Conservation (phyloP, 2,797 vertebrate genomes). For the Chloroceryle inda region DNA sequence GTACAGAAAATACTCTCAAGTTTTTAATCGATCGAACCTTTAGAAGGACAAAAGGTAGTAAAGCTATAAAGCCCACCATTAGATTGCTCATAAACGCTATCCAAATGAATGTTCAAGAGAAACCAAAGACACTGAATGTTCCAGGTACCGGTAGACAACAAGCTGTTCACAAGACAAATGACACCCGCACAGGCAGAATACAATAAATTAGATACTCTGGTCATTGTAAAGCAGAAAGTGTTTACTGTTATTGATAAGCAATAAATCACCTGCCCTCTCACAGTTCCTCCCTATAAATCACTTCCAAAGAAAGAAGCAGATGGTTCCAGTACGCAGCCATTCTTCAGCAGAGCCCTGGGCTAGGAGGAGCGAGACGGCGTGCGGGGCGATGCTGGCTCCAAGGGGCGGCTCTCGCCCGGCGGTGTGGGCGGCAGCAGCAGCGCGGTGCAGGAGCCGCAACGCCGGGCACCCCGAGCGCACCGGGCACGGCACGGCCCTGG, state of each 20-base stretch:
- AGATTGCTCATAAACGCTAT: slow-evolving; percentile 56
- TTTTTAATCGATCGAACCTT: slow-evolving; percentile 36
- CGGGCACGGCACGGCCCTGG: background rate
- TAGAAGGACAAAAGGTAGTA: slow-evolving; percentile 51
- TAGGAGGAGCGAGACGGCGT: background rate
- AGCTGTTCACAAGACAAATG: slow-evolving; percentile 56
- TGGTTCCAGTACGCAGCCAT: background rate
- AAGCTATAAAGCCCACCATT: slow-evolving; percentile 43
- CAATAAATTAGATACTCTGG: slow-evolving; percentile 37
- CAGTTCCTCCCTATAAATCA: slow-evolving; percentile 71
- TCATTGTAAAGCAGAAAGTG: slow-evolving; percentile 63
- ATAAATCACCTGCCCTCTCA: slow-evolving; percentile 70
- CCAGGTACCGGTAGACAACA: slow-evolving; percentile 31
- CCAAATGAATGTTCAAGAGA: slow-evolving; percentile 36
- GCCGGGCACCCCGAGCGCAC: accelerated
- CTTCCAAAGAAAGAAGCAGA: slow-evolving; percentile 26
- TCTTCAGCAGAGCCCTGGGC: background rate
- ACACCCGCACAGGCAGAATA: slow-evolving; percentile 47
- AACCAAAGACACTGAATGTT: slow-evolving; percentile 40
- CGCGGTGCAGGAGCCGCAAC: accelerated
- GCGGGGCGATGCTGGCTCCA: background rate
- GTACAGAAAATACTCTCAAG: slow-evolving; percentile 3
- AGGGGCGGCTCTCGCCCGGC: accelerated
- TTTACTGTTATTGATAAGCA: slow-evolving; percentile 73
- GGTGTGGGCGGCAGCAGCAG: background rate